A percentile compares a stretch with the other conserved stretches of the same genome.
phyloP scores from a whole-genome alignment of 2,113 vertebrate genomes.

The Thamnophis sirtalis region DNA sequence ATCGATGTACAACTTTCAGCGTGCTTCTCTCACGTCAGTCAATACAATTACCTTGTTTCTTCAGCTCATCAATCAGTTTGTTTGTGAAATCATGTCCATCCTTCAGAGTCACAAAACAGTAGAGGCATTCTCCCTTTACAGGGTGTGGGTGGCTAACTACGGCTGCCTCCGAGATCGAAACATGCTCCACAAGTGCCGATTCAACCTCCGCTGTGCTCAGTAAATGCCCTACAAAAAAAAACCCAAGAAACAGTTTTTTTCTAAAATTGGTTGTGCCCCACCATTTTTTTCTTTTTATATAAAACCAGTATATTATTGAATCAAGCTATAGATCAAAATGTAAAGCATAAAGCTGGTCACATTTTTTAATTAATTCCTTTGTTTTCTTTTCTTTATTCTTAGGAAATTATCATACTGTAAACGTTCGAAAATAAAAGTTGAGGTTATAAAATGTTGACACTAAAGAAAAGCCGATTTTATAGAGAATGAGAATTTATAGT shows the following conservation, averaged over 20 bases:
- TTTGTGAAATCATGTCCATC: slow-evolving; percentile 79
- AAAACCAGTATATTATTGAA: not conserved
- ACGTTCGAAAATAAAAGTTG: not conserved
- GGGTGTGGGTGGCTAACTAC: slow-evolving; percentile 89
- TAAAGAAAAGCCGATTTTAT: not conserved
- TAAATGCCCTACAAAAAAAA: slow-evolving; percentile 80
- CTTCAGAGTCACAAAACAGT: slow-evolving; percentile 90
- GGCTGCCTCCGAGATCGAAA: slow-evolving; percentile 80
- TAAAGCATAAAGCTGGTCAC: not conserved
- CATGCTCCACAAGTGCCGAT: slow-evolving; percentile 87
- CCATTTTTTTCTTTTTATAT: not conserved
- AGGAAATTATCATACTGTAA: not conserved
- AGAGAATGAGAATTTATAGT: not conserved
- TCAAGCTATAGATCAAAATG: not conserved
- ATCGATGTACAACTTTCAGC: not conserved
- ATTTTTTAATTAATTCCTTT: not conserved
- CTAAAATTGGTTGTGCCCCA: not conserved
- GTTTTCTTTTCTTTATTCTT: not conserved
- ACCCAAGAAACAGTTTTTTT: not conserved
- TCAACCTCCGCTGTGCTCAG: slow-evolving; percentile 94
- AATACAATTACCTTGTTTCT: slow-evolving; percentile 76
- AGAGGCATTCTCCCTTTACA: slow-evolving; percentile 93
- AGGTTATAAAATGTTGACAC: not conserved
- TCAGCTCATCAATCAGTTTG: slow-evolving; percentile 79
- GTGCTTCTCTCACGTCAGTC: not conserved